Evolutionary conservation across 2,888 invertebrate genomes (phyloP).

Genomic region (Eupithecia subumbrata): DNA sequence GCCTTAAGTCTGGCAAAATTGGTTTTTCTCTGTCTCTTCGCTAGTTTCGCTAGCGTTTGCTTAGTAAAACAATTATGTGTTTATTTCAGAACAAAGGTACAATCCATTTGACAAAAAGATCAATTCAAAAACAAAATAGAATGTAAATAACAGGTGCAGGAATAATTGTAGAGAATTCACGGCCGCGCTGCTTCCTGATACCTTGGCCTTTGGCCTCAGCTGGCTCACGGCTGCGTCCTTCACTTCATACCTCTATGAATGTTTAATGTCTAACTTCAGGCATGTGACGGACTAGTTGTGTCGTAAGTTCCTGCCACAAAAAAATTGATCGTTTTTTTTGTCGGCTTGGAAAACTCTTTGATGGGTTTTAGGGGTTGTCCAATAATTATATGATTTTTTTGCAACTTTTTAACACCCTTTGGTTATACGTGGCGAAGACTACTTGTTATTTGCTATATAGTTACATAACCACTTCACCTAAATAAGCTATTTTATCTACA

Average conservation of each 20-base stretch:
- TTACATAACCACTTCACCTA: no score
- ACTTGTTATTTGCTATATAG: no score
- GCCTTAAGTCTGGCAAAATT: no score
- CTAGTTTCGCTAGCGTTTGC: no score
- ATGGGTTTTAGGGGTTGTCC: background rate
- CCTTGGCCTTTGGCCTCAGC: background rate
- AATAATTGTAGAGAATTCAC: background rate
- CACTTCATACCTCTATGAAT: slow-evolving; percentile 13
- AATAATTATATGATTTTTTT: background rate
- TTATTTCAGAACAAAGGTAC: background rate
- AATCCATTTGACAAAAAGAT: background rate
- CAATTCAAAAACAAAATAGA: background rate
- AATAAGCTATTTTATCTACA: no score
- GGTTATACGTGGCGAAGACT: no score
- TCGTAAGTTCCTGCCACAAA: slow-evolving; percentile 4
- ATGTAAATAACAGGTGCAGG: background rate
- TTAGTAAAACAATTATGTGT: background rate
- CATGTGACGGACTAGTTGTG: background rate
- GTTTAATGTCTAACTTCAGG: slow-evolving; percentile 8
- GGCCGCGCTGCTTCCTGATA: background rate
- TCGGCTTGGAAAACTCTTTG: background rate
- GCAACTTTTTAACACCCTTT: background rate
- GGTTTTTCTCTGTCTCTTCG: no score
- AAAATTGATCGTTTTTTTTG: background rate
- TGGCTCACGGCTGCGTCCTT: slow-evolving; percentile 3